phyloP scores from a whole-genome alignment of 1,140 invertebrate genomes.

The Trichonephila clavata region DNA sequence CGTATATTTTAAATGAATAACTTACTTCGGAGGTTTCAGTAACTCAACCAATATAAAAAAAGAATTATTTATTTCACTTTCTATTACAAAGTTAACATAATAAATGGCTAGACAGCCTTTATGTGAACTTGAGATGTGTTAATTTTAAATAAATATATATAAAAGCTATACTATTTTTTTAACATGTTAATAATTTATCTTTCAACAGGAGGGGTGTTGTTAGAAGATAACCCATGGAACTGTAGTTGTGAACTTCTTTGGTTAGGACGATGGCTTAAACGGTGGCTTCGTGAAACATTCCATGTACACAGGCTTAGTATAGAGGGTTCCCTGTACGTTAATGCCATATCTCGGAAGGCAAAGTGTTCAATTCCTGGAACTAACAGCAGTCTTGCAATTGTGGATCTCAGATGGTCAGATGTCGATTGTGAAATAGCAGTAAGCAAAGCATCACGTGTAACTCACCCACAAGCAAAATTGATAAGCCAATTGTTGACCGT shows the following conservation, averaged over 20 bases:
- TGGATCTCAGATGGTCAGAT: slow-evolving; percentile 88
- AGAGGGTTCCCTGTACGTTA: slow-evolving; percentile 82
- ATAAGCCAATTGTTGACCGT: not conserved
- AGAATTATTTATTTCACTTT: no score
- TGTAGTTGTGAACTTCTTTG: slow-evolving; percentile 94
- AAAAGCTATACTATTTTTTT: no score
- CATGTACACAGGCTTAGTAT: slow-evolving; percentile 86
- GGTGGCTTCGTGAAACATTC: slow-evolving; percentile 90
- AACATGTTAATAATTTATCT: no score
- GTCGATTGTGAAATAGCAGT: slow-evolving; percentile 81
- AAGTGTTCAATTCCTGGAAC: slow-evolving; percentile 85
- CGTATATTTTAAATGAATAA: no score
- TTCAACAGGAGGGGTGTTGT: slow-evolving; percentile 88
- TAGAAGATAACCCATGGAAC: slow-evolving; percentile 91
- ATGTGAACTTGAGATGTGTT: no score
- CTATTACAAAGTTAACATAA: no score
- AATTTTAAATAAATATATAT: no score
- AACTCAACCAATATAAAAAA: no score
- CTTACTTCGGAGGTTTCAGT: no score
- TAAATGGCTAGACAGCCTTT: no score
- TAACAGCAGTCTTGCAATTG: slow-evolving; percentile 84
- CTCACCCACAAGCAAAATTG: not conserved
- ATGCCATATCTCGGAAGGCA: slow-evolving; percentile 83
- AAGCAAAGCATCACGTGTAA: not conserved
- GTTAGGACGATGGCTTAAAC: slow-evolving; percentile 92